A percentile compares a stretch with the other conserved stretches of the same genome.
Conservation (phyloP, 2,797 vertebrate species). For the Danio tinwini region DNA sequence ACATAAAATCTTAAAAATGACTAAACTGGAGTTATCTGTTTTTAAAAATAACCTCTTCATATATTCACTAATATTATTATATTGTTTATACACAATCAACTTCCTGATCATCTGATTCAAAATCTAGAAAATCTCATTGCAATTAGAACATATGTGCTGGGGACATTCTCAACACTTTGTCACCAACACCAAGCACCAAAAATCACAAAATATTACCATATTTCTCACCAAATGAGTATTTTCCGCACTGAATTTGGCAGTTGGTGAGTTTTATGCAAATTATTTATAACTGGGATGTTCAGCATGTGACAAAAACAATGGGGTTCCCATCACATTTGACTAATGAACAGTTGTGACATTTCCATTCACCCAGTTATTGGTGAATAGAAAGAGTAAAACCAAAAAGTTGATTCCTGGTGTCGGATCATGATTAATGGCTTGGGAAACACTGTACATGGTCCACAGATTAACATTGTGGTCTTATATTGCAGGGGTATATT, state of each 20-base stretch:
- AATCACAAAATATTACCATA: constrained; percentile 13
- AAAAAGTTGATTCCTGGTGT: too few relatives aligned
- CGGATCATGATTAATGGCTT: too few relatives aligned
- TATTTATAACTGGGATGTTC: neutral
- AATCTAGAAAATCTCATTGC: constrained; percentile 13
- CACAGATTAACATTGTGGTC: too few relatives aligned
- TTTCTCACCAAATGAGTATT: neutral
- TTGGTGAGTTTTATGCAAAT: neutral
- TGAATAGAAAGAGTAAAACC: too few relatives aligned
- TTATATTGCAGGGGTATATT: too few relatives aligned
- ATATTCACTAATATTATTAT: too few relatives aligned
- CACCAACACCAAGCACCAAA: neutral
- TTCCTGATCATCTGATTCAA: neutral
- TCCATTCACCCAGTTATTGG: neutral
- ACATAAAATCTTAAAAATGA: too few relatives aligned
- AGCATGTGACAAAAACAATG: neutral
- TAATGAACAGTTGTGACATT: neutral
- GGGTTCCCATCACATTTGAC: constrained; percentile 9
- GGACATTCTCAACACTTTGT: constrained; percentile 23
- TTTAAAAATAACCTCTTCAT: too few relatives aligned
- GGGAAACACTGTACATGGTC: too few relatives aligned
- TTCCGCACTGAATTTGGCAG: constrained; percentile 8
- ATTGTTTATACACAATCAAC: too few relatives aligned
- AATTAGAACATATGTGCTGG: constrained; percentile 12
- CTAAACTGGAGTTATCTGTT: too few relatives aligned